These are phyloP conservation scores for Thalassarche chlororhynchos DNA, from an alignment of 2,113 vertebrate species.

Conservation along the genomic window DNA sequence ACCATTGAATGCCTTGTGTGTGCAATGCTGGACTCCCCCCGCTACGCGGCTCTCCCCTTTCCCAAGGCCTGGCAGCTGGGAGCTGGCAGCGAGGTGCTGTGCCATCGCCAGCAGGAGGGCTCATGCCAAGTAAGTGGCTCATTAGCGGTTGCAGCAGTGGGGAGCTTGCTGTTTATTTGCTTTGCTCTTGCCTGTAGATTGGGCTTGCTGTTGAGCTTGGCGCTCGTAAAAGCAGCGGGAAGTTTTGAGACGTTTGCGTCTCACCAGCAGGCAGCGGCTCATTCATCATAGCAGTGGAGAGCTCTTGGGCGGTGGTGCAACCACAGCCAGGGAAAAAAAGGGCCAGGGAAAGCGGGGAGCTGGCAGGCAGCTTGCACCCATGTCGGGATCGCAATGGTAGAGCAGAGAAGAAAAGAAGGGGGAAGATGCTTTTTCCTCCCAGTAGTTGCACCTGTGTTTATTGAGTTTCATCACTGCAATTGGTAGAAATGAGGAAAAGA, in stretches of 20 bases:
- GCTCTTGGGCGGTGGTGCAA: neutral
- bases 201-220: neutral
- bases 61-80: neutral
- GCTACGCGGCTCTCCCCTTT: neutral
- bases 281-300: neutral
- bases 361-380: neutral
- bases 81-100: neutral
- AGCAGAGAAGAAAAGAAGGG: neutral
- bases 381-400: neutral
- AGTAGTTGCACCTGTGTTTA: neutral
- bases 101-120: neutral
- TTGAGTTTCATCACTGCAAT: neutral
- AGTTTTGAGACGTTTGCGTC: neutral
- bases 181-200: neutral
- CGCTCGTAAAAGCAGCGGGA: neutral
- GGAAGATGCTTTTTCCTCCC: neutral
- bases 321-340: neutral
- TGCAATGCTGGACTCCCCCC: neutral
- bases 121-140: constrained; percentile 20
- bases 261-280: neutral
- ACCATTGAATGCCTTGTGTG: neutral
- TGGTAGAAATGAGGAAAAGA: neutral
- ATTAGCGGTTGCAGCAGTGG: neutral
- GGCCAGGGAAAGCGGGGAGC: neutral
- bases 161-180: neutral